Percentiles rank a stretch among this genome's conserved stretches.
phyloP scores from a whole-genome alignment of 2,113 vertebrate genomes.

The Naja naja region DNA sequence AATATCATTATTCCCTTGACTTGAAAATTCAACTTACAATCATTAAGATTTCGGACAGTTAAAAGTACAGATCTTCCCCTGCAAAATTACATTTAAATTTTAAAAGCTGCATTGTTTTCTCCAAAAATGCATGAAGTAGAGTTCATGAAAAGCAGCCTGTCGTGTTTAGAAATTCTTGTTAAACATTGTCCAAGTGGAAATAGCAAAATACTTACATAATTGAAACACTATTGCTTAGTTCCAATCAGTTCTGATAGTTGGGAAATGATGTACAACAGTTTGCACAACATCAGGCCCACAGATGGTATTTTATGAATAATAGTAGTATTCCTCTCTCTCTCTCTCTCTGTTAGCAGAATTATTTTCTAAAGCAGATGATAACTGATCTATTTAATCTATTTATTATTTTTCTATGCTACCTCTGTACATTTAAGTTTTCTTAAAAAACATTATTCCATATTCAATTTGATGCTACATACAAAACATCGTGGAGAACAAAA shows the following conservation, averaged over 20 bases:
- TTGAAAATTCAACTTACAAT: background rate
- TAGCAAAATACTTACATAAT: background rate
- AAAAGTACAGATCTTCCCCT: background rate
- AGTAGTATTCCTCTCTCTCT: background rate
- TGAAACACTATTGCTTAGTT: background rate
- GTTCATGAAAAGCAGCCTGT: background rate
- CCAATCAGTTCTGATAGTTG: background rate
- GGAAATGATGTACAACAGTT: background rate
- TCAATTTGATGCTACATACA: background rate
- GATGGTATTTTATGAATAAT: background rate
- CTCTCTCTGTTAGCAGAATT: background rate
- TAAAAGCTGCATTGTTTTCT: background rate
- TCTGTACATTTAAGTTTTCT: background rate
- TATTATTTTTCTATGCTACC: background rate
- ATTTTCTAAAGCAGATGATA: background rate
- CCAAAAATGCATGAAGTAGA: background rate
- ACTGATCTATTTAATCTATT: background rate
- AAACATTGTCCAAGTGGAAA: background rate
- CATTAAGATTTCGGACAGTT: background rate
- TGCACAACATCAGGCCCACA: background rate
- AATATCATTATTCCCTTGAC: conserved; percentile 28
- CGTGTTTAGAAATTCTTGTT: background rate
- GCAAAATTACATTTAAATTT: background rate
- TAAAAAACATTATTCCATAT: background rate
- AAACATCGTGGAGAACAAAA: background rate